Evolutionary conservation across 1,140 invertebrate genomes (phyloP), one percentile per base, ranked within the genome.

Genomic region (Hypsibius dujardini): DNA sequence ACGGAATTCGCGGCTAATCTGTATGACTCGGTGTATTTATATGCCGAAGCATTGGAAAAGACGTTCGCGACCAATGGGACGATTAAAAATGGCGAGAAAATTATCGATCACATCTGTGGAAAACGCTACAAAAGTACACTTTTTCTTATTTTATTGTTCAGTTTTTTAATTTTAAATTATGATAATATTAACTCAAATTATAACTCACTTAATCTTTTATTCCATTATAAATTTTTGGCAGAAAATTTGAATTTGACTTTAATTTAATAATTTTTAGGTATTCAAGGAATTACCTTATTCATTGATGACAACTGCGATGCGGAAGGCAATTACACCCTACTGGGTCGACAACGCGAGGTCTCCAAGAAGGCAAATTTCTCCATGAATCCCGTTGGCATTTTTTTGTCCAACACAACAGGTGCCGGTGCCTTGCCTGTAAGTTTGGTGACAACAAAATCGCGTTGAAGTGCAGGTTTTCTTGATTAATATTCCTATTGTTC

Each of bases 261-360:
- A n/a, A n/a, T n/a, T n/a, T n/a, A n/a, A n/a, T n/a, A n/a, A n/a
- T n/a, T 67, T 74, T 2, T 71, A 84, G 83, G 83, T 76, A 82
- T 84, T 40, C 80, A 82, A 72, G 82, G 82, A 1, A 94, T 92
- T 79, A 86, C 89, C 84, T 87, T 90, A 0, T 85, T 86, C 72
- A 91, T 94, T 73, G 90, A 93, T 76, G 84, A 83, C 1, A 89
- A 90, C 77, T 90, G 90, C 1, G 90, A 94, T 77, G 90, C 91
- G 0, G 88, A 92, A 76, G 90, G 90, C 1, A 92, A 93, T 79
- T 93, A 90, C 77, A 89, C 90, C 0, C 85, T 93, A 1, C 84
- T 93, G 14, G 85, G 87, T 0, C 80, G 86, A n/a, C 82, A 86
- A 56, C 81, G 83, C 59, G 78, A 79, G 42, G 45, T 67, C 3